Evolutionary conservation across 2,113 vertebrate genomes (phyloP).

Genomic region (Cheilinus undulatus): DNA sequence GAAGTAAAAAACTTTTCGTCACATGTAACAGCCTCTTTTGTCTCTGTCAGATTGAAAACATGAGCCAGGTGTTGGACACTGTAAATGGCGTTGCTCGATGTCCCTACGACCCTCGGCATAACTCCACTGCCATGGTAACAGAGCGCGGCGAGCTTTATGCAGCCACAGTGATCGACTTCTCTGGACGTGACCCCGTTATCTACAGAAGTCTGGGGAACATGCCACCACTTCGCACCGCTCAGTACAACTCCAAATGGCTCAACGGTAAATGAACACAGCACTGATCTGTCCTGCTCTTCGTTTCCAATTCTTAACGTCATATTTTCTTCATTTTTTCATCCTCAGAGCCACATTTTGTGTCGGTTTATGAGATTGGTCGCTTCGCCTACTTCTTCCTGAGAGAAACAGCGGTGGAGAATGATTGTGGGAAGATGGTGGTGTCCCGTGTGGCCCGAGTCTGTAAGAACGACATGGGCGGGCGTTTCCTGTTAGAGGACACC

Average conservation of each 20-base stretch:
- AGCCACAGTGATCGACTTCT: constrained; percentile 96
- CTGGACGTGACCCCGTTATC: constrained; percentile 94
- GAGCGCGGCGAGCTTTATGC: constrained; percentile 94
- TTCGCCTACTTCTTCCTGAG: constrained; percentile 97
- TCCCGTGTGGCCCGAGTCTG: constrained; percentile 95
- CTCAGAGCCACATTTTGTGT: constrained; percentile 95
- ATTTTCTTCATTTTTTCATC: neutral
- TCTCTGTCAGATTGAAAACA: constrained; percentile 84
- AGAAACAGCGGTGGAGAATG: constrained; percentile 93
- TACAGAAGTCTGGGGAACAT: constrained; percentile 93
- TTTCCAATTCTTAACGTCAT: neutral
- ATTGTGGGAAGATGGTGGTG: constrained; percentile 94
- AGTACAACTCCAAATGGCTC: constrained; percentile 99
- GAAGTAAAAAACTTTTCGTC: too few relatives aligned
- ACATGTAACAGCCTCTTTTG: neutral
- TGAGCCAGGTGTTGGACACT: constrained; percentile 89
- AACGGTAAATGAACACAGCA: constrained; percentile 84
- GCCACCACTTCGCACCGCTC: constrained; percentile 92
- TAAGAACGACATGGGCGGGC: constrained; percentile 95
- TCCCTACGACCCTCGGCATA: constrained; percentile 95
- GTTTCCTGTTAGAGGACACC: constrained; percentile 95
- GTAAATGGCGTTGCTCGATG: constrained; percentile 96
- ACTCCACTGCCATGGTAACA: constrained; percentile 94
- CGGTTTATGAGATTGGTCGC: constrained; percentile 92
- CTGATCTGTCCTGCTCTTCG: accelerated